Percentiles rank a stretch among this genome's conserved stretches.
phyloP scores from a whole-genome alignment of 2,113 vertebrate genomes.

The Parus major region DNA sequence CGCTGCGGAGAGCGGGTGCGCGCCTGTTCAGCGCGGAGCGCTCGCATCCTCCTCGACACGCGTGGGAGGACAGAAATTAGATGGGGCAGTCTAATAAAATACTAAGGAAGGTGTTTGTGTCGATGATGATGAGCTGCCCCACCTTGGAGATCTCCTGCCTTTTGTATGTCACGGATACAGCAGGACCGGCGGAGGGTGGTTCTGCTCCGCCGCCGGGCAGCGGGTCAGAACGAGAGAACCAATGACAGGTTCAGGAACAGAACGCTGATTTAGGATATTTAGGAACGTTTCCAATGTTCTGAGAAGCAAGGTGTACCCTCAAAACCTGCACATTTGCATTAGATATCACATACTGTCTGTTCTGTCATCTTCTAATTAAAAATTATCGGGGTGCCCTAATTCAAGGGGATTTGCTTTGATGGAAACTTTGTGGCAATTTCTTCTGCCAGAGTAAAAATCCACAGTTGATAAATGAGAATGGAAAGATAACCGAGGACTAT shows the following conservation, averaged over 20 bases:
- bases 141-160: background rate
- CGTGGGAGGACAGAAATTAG: background rate
- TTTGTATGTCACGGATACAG: background rate
- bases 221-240: rapidly evolving
- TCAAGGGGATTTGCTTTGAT: background rate
- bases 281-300: background rate
- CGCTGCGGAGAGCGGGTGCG: background rate
- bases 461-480: background rate
- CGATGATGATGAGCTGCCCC: background rate
- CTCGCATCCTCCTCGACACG: background rate
- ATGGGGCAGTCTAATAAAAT: background rate
- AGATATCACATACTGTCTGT: background rate
- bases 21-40: rapidly evolving
- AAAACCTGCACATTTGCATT: background rate
- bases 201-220: background rate
- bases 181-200: background rate
- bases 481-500: background rate
- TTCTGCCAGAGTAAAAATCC: background rate
- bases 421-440: background rate
- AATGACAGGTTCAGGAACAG: background rate
- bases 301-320: background rate
- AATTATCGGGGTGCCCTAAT: background rate
- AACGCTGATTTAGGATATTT: background rate
- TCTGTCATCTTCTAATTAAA: background rate
- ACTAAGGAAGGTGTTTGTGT: background rate